Evolutionary conservation across 2,113 vertebrate species (phyloP).

Genomic region (Eulacestoma nigropectus): DNA sequence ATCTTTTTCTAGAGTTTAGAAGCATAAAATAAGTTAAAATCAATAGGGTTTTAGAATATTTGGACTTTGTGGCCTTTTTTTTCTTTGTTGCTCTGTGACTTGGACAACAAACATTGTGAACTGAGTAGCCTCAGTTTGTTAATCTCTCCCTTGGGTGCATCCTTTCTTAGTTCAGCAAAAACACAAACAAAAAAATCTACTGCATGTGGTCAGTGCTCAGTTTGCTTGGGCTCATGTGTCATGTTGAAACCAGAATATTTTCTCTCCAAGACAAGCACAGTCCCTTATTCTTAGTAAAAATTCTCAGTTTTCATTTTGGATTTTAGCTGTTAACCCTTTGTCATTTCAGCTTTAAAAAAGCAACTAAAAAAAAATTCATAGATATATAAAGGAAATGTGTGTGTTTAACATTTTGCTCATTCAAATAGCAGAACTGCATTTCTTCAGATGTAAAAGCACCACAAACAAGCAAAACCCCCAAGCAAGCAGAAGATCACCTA

Average conservation of each 20-base stretch:
- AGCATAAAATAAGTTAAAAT: constrained; percentile 7
- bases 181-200: constrained; percentile 50
- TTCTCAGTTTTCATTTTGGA: constrained; percentile 23
- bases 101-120: constrained; percentile 54
- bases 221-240: constrained; percentile 25
- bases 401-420: neutral
- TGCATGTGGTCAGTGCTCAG: constrained; percentile 27
- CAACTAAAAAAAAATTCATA: neutral
- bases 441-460: neutral
- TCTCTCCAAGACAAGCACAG: constrained; percentile 27
- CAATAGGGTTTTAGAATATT: constrained; percentile 24
- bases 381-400: neutral
- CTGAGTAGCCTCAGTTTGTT: constrained; percentile 51
- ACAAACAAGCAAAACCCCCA: neutral
- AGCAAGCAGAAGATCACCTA: neutral
- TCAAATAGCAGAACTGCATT: neutral
- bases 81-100: constrained; percentile 40
- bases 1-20: neutral
- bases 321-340: constrained; percentile 36
- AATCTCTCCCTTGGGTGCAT: constrained; percentile 50
- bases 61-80: constrained; percentile 33
- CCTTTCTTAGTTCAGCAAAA: constrained; percentile 60
- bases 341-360: neutral
- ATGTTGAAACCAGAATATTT: constrained; percentile 52
- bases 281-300: constrained; percentile 20